Conservation (phyloP, 1,140 invertebrate species). For the Drosophila nannoptera region DNA sequence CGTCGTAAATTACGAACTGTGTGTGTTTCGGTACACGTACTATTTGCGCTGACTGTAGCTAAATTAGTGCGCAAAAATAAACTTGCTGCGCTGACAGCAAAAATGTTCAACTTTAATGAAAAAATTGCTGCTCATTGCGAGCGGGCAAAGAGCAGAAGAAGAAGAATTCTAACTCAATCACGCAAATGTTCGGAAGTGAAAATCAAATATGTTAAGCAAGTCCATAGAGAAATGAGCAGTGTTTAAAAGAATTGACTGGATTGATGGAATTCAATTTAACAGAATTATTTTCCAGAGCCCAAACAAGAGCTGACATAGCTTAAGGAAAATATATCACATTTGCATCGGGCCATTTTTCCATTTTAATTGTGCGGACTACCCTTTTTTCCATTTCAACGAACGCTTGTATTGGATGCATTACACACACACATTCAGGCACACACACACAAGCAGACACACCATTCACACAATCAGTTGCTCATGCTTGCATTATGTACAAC, state of each 20-base stretch:
- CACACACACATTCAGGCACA: neutral
- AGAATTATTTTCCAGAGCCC: too few species aligned
- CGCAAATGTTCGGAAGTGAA: too few species aligned
- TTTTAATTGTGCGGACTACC: neutral
- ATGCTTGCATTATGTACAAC: conserved; percentile 19
- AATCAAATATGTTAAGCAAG: too few species aligned
- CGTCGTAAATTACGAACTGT: conserved; percentile 61
- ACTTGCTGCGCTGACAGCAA: conserved; percentile 18
- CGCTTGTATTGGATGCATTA: neutral
- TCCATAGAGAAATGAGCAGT: too few species aligned
- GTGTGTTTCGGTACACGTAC: conserved; percentile 34
- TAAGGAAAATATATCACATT: too few species aligned
- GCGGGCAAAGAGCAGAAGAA: neutral
- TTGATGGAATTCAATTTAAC: too few species aligned
- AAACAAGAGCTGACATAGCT: too few species aligned
- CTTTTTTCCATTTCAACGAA: neutral
- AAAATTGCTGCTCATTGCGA: neutral
- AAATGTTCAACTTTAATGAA: conserved; percentile 7
- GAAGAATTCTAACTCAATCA: neutral
- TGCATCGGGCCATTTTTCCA: too few species aligned
- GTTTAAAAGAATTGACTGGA: too few species aligned
- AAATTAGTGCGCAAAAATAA: conserved; percentile 16
- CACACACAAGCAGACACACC: neutral
- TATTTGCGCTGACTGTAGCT: conserved; percentile 6
- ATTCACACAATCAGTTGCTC: conserved; percentile 5